Base-by-base conservation (phyloP, 2,888 invertebrate genomes). In the Oithona nana region DNA sequence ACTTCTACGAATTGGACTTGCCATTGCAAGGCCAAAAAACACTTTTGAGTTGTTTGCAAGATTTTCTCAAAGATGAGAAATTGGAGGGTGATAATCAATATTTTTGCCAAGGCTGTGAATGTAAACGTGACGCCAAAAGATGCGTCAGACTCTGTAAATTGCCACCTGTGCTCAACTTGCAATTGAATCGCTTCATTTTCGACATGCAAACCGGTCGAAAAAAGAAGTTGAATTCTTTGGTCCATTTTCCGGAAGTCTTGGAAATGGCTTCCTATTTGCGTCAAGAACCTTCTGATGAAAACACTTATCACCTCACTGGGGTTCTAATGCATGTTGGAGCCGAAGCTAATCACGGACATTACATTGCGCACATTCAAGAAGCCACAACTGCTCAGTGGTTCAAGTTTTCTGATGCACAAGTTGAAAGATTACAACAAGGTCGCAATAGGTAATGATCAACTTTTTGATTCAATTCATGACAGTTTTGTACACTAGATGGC, bases 311-410 rank as follows among this genome's bases (percentile, higher is more conserved):
- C 66, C 73, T 83, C 54, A 77, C 75, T 49, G 82, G 82, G 3
- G 81, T 82, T 63, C 73, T 83, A 54, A 79, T 81, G 65, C 83
- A 83, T 68, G 78, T 79, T 67, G 83, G 82, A 1, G 75, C 75
- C 20, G 79, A 79, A 64, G 81, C 82, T 4, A 77, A 81, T 68
- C 80, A 80, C 58, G 83, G 83, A 1, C 83, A 83, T 70, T 83
- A 82, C 69, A 75, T 64, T 24, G n/a, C 31, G 67, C 39, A 63
- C 72, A 79, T 79, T 58, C 74, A 79, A 66, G 76, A 78, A 64
- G 71, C 73, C 20, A 69, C 73, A 13, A 73, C 74, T 22, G 76
- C 76, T 22, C 74, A 75, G 56, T 83, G 82, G 82, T 80, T 77
- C 69, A 79, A 79, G 67, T 82, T 81, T 69, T 48, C 48, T 1